Conservation (phyloP, 2,888 invertebrate species). For the Boloria selene region DNA sequence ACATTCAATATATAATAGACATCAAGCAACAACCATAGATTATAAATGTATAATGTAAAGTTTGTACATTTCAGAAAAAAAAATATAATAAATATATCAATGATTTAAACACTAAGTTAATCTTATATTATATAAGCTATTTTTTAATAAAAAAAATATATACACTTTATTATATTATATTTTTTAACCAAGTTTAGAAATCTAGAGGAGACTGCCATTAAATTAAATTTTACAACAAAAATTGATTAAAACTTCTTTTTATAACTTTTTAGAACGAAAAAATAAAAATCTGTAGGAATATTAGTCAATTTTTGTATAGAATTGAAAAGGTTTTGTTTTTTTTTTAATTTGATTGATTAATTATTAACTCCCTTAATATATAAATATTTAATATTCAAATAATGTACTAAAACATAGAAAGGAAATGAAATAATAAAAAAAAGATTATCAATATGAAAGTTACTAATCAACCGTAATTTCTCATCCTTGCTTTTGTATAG, state of each 20-base stretch:
- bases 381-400: too few species aligned
- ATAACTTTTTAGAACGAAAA: neutral
- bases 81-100: constrained; percentile 25
- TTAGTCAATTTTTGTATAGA: constrained; percentile 13
- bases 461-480: too few species aligned
- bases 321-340: neutral
- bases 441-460: too few species aligned
- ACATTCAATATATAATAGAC: constrained; percentile 29
- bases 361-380: too few species aligned
- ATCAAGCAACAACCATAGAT: constrained; percentile 41
- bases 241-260: neutral
- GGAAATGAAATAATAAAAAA: too few species aligned
- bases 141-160: neutral
- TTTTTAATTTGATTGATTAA: too few species aligned
- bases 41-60: constrained; percentile 38
- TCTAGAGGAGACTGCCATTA: neutral
- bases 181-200: neutral
- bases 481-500: too few species aligned
- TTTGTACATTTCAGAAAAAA: constrained; percentile 38
- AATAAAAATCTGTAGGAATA: neutral
- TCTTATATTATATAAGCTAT: neutral
- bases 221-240: neutral
- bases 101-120: constrained; percentile 8
- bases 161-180: neutral
- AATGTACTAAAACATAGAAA: too few species aligned